Evolutionary conservation across 2,113 vertebrate species (phyloP), one percentile per base, ranked within the genome.

Genomic region (Peromyscus polionotus): DNA sequence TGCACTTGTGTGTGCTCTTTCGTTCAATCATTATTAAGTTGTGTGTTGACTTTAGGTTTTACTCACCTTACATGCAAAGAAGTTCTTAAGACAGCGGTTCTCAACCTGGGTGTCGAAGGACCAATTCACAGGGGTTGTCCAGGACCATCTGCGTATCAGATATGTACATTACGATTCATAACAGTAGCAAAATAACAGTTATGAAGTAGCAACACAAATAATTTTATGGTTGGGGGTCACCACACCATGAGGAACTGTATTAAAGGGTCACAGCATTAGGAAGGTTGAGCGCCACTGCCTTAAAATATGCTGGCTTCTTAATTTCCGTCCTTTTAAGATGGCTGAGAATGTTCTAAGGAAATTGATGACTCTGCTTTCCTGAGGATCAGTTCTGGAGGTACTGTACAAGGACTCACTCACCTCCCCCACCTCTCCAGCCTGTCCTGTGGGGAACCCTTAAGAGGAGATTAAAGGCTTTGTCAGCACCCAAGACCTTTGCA

Each of bases 311-410:
- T 19, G 3, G 70, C 65, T 76, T 91, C 85, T 59, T 93, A 79
- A 84, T 95, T 96, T 93, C 70, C n/a, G 24, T 85, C 28, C 72
- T 65, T 94, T 88, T 93, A 96, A 96, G 45, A 97, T 97, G 96
- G 95, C 96, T 92, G 97, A 95, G 96, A 90, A 76, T 83, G 63
- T 89, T 81, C 88, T 94, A 94, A 87, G 95, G 95, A 87, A 97
- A 97, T 57, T 95, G 97, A 97, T 97, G 98, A 97, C 93, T 96
- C 93, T 90, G 95, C 96, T 96, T 79, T 96, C 94, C 75, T 93
- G 73, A 76, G 92, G 90, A 92, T 98, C 90, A 90, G 96, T 94
- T 93, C 75, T 61, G 54, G 79, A 57, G 83, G 54, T 70, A 19
- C 75, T 72, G 65, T 80, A 70, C 65, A 85, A 91, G 93, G 93